Base-by-base conservation (phyloP, 2,113 vertebrate genomes). In the Alaudala cheleensis region DNA sequence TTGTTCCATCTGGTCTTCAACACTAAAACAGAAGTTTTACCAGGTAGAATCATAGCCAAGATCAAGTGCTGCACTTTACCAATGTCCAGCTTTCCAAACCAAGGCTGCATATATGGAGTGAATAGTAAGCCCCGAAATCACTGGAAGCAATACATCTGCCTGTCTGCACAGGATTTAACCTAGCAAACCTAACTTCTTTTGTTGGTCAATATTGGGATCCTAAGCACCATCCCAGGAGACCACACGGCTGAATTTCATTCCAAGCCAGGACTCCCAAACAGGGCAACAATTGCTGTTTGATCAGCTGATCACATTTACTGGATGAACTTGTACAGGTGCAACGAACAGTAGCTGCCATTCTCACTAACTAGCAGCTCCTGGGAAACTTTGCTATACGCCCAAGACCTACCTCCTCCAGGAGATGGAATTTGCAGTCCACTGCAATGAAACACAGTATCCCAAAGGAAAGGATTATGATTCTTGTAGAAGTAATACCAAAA, bases 1-100 rank as follows among this genome's bases (percentile, higher is more conserved):
- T 82, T 98, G 97, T 72, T 99, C 98, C 99, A 99, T 99, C 97
- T 99, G 99, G 95, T 99, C 98, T 94, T 98, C 98, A 88, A 99
- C 97, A 97, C 99, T 94, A 67, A 72, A 83, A 65, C 9, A 92
- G 74, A 33, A 91, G 44, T 47, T 74, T 90, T 26, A 81, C 20
- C 21, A 88, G 18, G 67, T 26, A 73, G 42, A 88, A 23, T 44
- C 12, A 76, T 1, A 90, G 26, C 14, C 42, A 82, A 83, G 16
- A 80, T 56, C 29, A 81, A 82, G 45, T 25, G 8, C 9, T 61
- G 18, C 7, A 58, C 33, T 1, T 22, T 17, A 34, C 9, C 31
- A 8, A 47, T 3, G 9, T 42, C 50, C 44, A 86, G 29, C 23
- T 20, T 90, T 81, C 33, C 56, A 71, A 86, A 92, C 44, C 26